Base-by-base conservation (phyloP, 2,797 vertebrate genomes). In the Parauchenoglanis punctatus region DNA sequence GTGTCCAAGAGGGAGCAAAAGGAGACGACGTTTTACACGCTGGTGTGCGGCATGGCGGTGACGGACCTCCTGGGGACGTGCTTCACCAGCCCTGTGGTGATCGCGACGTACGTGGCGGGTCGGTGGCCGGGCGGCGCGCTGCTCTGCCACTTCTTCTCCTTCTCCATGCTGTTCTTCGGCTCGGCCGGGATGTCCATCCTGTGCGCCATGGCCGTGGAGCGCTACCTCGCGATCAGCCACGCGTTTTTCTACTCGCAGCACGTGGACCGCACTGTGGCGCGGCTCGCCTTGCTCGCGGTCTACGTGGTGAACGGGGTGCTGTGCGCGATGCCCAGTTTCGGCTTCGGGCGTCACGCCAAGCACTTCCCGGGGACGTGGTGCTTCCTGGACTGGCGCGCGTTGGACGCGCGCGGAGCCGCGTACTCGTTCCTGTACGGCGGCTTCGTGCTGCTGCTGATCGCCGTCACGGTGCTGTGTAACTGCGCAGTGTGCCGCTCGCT, bases 101-200 rank as follows among this genome's bases (percentile, higher is more conserved):
- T 97, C 87, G 96, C 95, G 52, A 96, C 96, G 0, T 96, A 97
- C 77, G 91, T 96, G 20, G 90, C 90, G 52, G 93, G 84, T 68
- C 92, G 92, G 31, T 97, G 96, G 96, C 96, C 95, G 0, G 96
- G 96, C 12, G 96, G 96, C 15, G 84, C 87, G 56, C 92, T 93
- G 65, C 94, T 97, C 25, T 97, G 96, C 90, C 94, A 97, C 88
- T 96, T 96, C 92, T 96, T 97, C 92, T 97, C 96, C 75, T 97
- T 96, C 92, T 96, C 96, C 80, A 96, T 97, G 96, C 94, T 97
- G 17, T 97, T 97, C 91, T 96, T 96, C 82, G 96, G 96, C 40
- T 96, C 96, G 0, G 95, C 96, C 0, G 96, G 96, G 0, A 96
- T 96, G 95, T 96, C 95, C 85, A 96, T 97, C 85, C 91, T 97